These are phyloP conservation scores for Ctenoplectra terminalis DNA, from an alignment of 1,140 invertebrate species.

Conservation along the genomic window DNA sequence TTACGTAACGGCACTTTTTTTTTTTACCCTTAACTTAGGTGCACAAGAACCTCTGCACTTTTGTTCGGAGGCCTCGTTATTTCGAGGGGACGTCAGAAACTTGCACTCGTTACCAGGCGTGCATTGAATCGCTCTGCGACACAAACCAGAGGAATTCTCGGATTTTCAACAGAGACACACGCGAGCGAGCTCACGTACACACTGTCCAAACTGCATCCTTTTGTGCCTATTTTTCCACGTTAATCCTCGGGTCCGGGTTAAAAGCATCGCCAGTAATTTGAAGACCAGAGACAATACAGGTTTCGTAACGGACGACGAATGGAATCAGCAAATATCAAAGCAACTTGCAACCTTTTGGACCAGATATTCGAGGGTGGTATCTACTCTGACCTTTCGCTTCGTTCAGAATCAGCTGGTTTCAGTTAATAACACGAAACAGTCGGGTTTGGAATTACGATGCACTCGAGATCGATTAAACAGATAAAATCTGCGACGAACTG, in stretches of 20 bases:
- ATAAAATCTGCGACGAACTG: background rate
- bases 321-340: background rate
- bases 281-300: background rate
- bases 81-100: constrained; percentile 32
- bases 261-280: background rate
- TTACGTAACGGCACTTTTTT: constrained; percentile 58
- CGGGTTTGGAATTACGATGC: background rate
- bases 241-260: background rate
- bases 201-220: background rate
- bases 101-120: constrained; percentile 36
- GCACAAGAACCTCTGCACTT: constrained; percentile 45
- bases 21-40: constrained; percentile 6
- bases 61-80: constrained; percentile 55
- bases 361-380: background rate
- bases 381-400: constrained; percentile 22
- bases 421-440: constrained; percentile 1
- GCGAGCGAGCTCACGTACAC: background rate
- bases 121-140: constrained; percentile 23
- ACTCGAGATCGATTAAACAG: background rate
- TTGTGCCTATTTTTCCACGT: background rate
- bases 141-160: background rate
- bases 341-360: constrained; percentile 12
- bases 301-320: no score
- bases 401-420: background rate
- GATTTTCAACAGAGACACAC: background rate